Evolutionary conservation across 2,888 invertebrate species (phyloP).

Genomic region (Crocallis elinguaria): DNA sequence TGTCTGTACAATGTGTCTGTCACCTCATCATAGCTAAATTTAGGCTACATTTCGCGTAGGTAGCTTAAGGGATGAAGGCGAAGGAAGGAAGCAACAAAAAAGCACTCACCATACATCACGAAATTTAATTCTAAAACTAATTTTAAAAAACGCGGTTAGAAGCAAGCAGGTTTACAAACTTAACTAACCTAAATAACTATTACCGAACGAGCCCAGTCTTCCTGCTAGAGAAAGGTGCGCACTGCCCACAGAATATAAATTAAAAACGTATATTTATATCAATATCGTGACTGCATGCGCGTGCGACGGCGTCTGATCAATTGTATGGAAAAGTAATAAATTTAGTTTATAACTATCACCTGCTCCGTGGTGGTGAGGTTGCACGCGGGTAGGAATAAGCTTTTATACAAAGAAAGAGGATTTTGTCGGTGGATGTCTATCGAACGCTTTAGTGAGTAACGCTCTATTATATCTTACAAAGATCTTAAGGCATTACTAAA

Average conservation of each 20-base stretch:
- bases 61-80: too few relatives aligned
- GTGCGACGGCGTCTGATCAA: conserved; percentile 27
- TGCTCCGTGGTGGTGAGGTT: conserved; percentile 4
- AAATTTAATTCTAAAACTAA: too few relatives aligned
- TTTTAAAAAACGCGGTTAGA: background rate
- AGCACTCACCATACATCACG: too few relatives aligned
- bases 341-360: conserved; percentile 17
- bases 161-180: background rate
- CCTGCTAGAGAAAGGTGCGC: conserved; percentile 32
- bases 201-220: conserved; percentile 19
- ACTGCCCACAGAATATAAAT: conserved; percentile 31
- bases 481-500: too few relatives aligned
- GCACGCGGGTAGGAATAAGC: conserved; percentile 3
- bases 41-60: too few relatives aligned
- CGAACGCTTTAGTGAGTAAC: too few relatives aligned
- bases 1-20: too few relatives aligned
- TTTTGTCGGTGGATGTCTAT: background rate
- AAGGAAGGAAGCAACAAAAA: too few relatives aligned
- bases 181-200: conserved; percentile 18
- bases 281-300: conserved; percentile 36
- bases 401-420: background rate
- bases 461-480: too few relatives aligned
- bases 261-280: conserved; percentile 29
- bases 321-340: conserved; percentile 27
- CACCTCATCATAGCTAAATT: too few relatives aligned